These are phyloP conservation scores for Borostomias antarcticus DNA, from an alignment of 2,797 vertebrate species.

Conservation along the genomic window DNA sequence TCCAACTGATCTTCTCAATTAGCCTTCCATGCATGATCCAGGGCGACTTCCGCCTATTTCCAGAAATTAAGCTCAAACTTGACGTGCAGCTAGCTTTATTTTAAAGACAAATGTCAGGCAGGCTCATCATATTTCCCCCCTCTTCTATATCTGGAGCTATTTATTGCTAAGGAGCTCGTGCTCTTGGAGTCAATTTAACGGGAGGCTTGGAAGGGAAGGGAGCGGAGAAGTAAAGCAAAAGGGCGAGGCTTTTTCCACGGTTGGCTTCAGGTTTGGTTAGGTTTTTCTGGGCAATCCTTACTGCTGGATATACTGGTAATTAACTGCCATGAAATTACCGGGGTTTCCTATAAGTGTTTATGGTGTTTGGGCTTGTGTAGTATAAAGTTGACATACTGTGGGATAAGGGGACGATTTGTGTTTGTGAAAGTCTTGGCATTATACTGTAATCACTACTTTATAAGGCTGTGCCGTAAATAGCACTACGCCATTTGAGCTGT, in stretches of 20 bases:
- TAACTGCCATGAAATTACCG: conserved; percentile 21
- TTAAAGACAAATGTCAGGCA: conserved; percentile 99
- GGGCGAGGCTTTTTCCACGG: conserved; percentile 68
- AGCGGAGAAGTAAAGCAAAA: conserved; percentile 67
- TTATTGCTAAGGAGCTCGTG: conserved; percentile 95
- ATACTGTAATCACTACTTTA: conserved; percentile 36
- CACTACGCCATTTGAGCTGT: conserved; percentile 46
- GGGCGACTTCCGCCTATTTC: conserved; percentile 99
- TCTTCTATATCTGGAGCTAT: conserved; percentile 99
- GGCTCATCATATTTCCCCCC: conserved; percentile 99
- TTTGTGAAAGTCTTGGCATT: conserved; percentile 26
- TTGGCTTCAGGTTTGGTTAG: conserved; percentile 80
- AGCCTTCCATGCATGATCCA: conserved; percentile 99
- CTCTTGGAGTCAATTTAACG: conserved; percentile 88
- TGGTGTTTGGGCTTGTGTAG: conserved; percentile 14
- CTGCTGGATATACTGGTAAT: conserved; percentile 24
- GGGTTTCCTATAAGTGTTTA: conserved; percentile 19
- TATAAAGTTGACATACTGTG: conserved; percentile 17
- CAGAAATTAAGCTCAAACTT: conserved; percentile 99
- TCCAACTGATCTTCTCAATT: conserved; percentile 99
- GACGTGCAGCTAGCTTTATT: conserved; percentile 99
- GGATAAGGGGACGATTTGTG: conserved; percentile 11
- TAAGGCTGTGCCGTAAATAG: conserved; percentile 35
- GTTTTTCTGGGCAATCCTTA: conserved; percentile 26
- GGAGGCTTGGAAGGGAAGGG: conserved; percentile 83